phyloP scores from a whole-genome alignment of 2,113 vertebrate genomes.

The Circaetus gallicus region DNA sequence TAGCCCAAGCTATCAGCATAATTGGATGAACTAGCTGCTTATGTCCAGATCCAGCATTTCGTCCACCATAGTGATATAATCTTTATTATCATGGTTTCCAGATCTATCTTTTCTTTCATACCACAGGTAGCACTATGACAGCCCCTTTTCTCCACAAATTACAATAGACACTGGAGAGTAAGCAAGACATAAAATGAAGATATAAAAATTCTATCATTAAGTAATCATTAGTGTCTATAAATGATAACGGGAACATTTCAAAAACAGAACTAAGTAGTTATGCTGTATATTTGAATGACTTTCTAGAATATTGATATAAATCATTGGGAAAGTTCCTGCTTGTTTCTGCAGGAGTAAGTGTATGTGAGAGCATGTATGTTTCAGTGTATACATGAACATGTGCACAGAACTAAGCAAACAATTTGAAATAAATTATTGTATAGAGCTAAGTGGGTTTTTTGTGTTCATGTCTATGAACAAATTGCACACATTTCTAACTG shows the following conservation, averaged over 20 bases:
- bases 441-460: neutral
- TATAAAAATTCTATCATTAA: neutral
- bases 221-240: neutral
- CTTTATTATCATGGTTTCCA: neutral
- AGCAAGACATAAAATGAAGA: neutral
- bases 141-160: neutral
- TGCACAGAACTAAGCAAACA: neutral
- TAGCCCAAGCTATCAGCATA: neutral
- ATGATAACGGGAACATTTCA: neutral
- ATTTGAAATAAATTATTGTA: neutral
- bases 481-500: neutral
- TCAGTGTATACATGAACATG: neutral
- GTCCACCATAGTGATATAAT: neutral
- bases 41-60: neutral
- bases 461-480: neutral
- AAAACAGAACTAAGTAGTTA: neutral
- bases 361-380: neutral
- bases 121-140: neutral
- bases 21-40: neutral
- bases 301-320: neutral
- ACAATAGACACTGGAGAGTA: neutral
- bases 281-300: neutral
- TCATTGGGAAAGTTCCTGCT: neutral
- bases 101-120: neutral
- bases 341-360: neutral